Conservation (phyloP, 2,113 vertebrate genomes). For the Tamias sibiricus region DNA sequence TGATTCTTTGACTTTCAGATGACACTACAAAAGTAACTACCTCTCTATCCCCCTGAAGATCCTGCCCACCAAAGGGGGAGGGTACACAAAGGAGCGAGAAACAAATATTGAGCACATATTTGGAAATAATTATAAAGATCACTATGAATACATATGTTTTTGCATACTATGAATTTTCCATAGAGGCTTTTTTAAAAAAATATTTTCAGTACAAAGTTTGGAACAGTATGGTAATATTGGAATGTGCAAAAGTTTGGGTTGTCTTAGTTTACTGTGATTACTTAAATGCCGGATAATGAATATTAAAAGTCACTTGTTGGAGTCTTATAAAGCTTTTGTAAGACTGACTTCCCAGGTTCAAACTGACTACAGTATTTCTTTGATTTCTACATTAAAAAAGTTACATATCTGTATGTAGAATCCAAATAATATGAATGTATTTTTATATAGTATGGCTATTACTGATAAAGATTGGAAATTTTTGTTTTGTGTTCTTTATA, state of each 20-base stretch:
- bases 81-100: not conserved
- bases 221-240: not conserved
- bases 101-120: not conserved
- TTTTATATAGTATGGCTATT: not conserved
- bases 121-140: not conserved
- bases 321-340: not conserved
- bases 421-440: not conserved
- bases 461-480: conserved; percentile 1
- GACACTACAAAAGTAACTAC: not conserved
- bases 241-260: not conserved
- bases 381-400: conserved; percentile 5
- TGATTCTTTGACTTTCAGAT: conserved; percentile 6
- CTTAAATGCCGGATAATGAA: not conserved
- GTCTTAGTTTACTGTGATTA: not conserved
- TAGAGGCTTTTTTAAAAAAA: not conserved
- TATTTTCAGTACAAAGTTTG: not conserved
- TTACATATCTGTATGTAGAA: not conserved
- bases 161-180: not conserved
- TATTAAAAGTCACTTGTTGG: conserved; percentile 14
- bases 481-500: conserved; percentile 6
- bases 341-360: not conserved
- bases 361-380: not conserved
- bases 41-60: not conserved
- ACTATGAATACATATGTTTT: not conserved
- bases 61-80: too few species aligned